Conservation (phyloP, 2,113 vertebrate species). For the Phaethon lepturus region DNA sequence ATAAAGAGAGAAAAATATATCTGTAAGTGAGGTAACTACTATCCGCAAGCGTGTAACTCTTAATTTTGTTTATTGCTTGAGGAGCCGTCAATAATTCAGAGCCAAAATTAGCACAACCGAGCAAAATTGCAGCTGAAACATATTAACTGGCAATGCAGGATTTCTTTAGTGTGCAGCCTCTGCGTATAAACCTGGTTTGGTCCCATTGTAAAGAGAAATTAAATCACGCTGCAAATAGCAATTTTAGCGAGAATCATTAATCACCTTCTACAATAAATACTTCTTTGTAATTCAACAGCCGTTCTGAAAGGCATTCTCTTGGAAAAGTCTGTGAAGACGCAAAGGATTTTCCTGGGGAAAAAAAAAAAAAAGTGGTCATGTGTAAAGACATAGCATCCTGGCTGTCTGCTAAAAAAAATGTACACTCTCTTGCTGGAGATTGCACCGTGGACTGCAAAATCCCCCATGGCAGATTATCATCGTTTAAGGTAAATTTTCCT, state of each 20-base stretch:
- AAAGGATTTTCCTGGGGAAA: conserved; percentile 79
- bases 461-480: conserved; percentile 73
- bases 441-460: conserved; percentile 65
- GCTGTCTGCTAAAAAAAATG: conserved; percentile 75
- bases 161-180: conserved; percentile 50
- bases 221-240: conserved; percentile 84
- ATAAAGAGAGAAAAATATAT: not conserved
- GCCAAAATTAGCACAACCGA: conserved; percentile 35
- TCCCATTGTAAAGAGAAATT: conserved; percentile 78
- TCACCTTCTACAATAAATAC: conserved; percentile 87
- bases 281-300: conserved; percentile 88
- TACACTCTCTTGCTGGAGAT: conserved; percentile 68
- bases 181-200: conserved; percentile 49
- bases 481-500: conserved; percentile 77
- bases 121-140: conserved; percentile 20
- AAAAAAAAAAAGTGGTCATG: conserved; percentile 76
- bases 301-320: conserved; percentile 85
- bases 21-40: not conserved
- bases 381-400: conserved; percentile 76
- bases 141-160: not conserved
- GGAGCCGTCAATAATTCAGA: not conserved
- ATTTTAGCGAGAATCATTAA: conserved; percentile 86
- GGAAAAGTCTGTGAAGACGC: conserved; percentile 82
- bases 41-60: not conserved
- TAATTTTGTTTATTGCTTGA: not conserved